Percentiles rank a stretch among this genome's conserved stretches.
Conservation (phyloP, 2,113 vertebrate species). For the Paraplagusia blochii region DNA sequence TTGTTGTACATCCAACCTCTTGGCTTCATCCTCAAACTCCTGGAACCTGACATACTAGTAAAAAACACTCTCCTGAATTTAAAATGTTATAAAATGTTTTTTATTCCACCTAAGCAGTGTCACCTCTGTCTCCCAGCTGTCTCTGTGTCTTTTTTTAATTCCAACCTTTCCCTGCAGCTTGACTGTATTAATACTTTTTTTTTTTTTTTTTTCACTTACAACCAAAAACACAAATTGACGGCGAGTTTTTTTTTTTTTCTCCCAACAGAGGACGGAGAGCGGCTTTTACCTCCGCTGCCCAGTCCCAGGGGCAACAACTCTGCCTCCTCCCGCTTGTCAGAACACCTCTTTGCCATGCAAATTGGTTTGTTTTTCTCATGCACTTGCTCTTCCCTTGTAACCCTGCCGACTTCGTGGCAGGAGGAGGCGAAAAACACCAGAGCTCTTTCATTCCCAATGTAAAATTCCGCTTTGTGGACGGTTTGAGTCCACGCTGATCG, state of each 20-base stretch:
- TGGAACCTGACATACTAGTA: neutral
- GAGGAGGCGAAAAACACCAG: conserved; percentile 16
- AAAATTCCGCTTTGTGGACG: conserved; percentile 33
- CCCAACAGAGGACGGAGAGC: conserved; percentile 28
- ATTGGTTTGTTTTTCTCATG: conserved; percentile 40
- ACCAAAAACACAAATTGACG: no score
- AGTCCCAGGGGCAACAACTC: conserved; percentile 51
- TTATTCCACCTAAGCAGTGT: neutral
- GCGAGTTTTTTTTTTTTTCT: conserved; percentile 49
- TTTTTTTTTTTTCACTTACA: no score
- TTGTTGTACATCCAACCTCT: neutral
- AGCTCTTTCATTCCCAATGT: conserved; percentile 14
- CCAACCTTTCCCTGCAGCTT: conserved; percentile 21
- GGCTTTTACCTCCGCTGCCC: conserved; percentile 47
- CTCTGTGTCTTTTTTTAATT: conserved; percentile 10
- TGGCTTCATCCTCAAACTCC: neutral
- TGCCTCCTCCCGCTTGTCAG: conserved; percentile 50
- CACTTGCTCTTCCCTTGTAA: conserved; percentile 21
- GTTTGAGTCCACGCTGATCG: conserved; percentile 15
- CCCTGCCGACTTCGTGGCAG: conserved; percentile 20
- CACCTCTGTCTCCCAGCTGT: neutral
- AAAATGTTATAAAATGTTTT: no score
- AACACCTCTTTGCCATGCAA: conserved; percentile 62
- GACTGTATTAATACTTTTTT: conserved; percentile 41
- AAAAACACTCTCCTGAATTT: no score